Percentiles rank a stretch among this genome's conserved stretches.
phyloP scores from a whole-genome alignment of 2,797 vertebrate genomes.

The Hozukius guyotensis region DNA sequence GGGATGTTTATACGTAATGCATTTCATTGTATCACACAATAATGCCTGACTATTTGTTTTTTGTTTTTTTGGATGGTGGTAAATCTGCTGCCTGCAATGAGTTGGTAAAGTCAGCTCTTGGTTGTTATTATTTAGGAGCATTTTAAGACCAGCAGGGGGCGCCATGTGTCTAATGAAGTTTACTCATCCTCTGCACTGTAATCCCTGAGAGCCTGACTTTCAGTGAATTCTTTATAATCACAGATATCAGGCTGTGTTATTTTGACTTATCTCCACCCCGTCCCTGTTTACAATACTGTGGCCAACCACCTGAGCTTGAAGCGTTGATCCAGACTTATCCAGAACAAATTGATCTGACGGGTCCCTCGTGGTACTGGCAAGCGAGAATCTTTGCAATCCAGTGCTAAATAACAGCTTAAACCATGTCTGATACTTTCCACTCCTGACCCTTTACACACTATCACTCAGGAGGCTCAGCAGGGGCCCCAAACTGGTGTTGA shows the following conservation, averaged over 20 bases:
- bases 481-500: slow-evolving; percentile 19
- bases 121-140: neutral
- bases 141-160: slow-evolving; percentile 62
- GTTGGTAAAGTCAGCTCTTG: neutral
- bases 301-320: slow-evolving; percentile 2
- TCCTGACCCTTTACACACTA: slow-evolving; percentile 6
- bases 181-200: no score
- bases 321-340: slow-evolving; percentile 3
- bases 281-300: neutral
- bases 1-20: neutral
- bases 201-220: slow-evolving; percentile 6
- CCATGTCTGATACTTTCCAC: slow-evolving; percentile 23
- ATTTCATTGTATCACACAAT: neutral
- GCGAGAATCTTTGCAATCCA: neutral
- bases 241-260: neutral
- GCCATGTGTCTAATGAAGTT: slow-evolving; percentile 26
- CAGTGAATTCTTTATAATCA: neutral
- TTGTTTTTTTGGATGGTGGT: neutral
- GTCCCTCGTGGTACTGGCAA: neutral
- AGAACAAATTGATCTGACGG: slow-evolving; percentile 27
- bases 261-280: neutral
- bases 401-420: slow-evolving; percentile 30
- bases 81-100: neutral
- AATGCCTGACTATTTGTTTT: neutral
- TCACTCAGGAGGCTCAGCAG: slow-evolving; percentile 5